Base-by-base conservation (phyloP, 2,797 vertebrate species). In the Mormyrus hasselquistii region DNA sequence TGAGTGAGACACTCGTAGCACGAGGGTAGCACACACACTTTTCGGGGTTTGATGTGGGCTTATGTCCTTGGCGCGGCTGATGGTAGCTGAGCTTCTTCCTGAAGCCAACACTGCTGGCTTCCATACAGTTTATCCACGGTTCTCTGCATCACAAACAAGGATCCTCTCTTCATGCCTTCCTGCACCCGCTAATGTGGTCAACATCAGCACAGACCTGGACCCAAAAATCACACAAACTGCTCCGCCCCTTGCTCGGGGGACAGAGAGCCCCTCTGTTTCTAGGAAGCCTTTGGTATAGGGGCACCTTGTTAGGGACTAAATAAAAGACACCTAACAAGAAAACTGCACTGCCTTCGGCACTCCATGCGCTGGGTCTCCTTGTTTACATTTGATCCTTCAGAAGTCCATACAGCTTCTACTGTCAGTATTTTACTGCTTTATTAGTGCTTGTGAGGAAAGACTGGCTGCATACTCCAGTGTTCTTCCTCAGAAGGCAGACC, bases 181-280 rank as follows among this genome's bases (percentile, higher is more conserved):
- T 90, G 91, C 90, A 92, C 94, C 93, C 93, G 50, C 92, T 90
- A 88, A 89, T 90, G 90, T 93, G 93, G 93, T 92, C 92, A 90
- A 89, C 0, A 90, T 92, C 93, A 92, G 93, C 92, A 6, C 82
- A 53, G 50, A 88, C 76, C 41, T 82, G 76, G 14, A 47, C 89
- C 88, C 86, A 88, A 25, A 89, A 79, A 53, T 89, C 25, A 53
- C 57, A 84, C n/a, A 52, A 50, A 25, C 89, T 90, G 92, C 90
- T 87, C 65, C 88, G 89, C 91, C 88, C 90, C 44, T 82, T 90
- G 38, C 76, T 47, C 84, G 86, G 89, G 88, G 69, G n/a, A 95
- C 94, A 95, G 91, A 94, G 91, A 87, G 85, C 41, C 12, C 89
- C 87, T 92, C 93, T 95, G 94, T 94, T 94, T 89, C 83, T 89